Evolutionary conservation across 2,888 invertebrate genomes (phyloP).

Genomic region (Pristionchus arcanus): DNA sequence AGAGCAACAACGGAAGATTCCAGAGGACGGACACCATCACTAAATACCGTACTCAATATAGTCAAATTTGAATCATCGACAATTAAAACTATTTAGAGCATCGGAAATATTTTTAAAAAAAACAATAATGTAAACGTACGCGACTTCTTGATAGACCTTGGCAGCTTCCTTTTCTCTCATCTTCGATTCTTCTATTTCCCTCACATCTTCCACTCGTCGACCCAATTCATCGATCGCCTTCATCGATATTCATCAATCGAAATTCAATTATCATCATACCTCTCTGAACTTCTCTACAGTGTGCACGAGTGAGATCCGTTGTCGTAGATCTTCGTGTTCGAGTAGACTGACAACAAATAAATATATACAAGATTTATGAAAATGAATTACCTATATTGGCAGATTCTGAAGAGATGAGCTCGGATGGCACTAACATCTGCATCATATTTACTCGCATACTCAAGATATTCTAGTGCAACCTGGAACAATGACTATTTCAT

Average conservation of each 20-base stretch:
- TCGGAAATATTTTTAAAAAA: background rate
- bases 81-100: background rate
- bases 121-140: conserved; percentile 55
- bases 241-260: background rate
- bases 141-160: conserved; percentile 60
- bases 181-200: conserved; percentile 58
- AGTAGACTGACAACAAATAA: conserved; percentile 66
- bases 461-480: conserved; percentile 91
- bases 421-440: conserved; percentile 92
- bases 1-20: conserved; percentile 66
- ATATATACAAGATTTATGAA: background rate
- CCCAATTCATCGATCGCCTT: conserved; percentile 67
- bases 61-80: background rate
- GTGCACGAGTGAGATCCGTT: conserved; percentile 68
- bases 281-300: conserved; percentile 67
- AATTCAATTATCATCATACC: conserved; percentile 52
- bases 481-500: conserved; percentile 77
- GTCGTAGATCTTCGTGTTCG: conserved; percentile 73
- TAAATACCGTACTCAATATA: background rate
- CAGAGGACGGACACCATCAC: conserved; percentile 54
- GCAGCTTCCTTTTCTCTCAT: conserved; percentile 57
- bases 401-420: conserved; percentile 96
- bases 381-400: conserved; percentile 88
- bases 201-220: conserved; percentile 57
- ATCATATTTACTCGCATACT: conserved; percentile 88